Percentiles rank a stretch among this genome's conserved stretches.
Conservation (phyloP, 2,113 vertebrate genomes). For the Genyomyrus donnyi region DNA sequence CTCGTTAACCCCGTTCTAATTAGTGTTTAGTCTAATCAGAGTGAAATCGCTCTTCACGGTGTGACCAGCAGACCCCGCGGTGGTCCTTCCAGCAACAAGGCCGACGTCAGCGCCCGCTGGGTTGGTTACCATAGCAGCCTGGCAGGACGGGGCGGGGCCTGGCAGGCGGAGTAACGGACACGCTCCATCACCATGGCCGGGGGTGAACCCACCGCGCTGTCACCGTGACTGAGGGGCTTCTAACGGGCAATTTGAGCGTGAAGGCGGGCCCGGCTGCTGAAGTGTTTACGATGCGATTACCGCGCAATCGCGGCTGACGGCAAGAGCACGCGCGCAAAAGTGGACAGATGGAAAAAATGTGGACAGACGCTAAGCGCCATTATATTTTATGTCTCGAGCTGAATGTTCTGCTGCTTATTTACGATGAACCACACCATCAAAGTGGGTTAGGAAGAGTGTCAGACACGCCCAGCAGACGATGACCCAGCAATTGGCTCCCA, state of each 20-base stretch:
- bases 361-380: neutral
- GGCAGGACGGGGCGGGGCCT: neutral
- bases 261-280: neutral
- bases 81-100: neutral
- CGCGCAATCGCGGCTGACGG: neutral
- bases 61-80: neutral
- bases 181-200: neutral
- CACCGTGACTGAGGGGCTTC: neutral
- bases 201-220: neutral
- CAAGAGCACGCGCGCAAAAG: neutral
- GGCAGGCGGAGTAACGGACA: neutral
- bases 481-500: neutral
- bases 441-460: neutral
- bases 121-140: neutral
- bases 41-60: neutral
- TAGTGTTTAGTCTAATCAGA: neutral
- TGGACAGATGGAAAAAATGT: neutral
- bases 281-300: neutral
- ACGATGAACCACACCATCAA: neutral
- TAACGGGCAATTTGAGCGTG: neutral
- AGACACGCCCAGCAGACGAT: neutral
- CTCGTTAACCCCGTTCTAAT: neutral
- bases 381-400: neutral
- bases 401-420: neutral
- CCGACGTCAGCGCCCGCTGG: neutral